phyloP scores from a whole-genome alignment of 2,797 vertebrate species.

The Sebastes vulpes region DNA sequence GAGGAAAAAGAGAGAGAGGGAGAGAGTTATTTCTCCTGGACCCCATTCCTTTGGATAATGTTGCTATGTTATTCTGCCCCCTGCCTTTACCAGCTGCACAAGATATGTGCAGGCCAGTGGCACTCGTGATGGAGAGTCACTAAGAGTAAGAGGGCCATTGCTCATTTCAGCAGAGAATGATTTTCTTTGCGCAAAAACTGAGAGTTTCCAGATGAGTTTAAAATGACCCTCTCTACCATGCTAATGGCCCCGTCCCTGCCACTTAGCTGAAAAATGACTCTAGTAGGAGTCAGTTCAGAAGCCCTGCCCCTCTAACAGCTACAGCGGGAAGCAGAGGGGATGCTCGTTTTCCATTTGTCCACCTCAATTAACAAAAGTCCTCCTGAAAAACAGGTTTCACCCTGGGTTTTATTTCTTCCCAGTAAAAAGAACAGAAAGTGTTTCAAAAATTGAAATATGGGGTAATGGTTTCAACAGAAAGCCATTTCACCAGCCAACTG shows the following conservation, averaged over 20 bases:
- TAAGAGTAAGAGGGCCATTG: conserved; percentile 45
- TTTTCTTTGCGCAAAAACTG: conserved; percentile 42
- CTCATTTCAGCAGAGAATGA: conserved; percentile 51
- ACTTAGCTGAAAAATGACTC: conserved; percentile 66
- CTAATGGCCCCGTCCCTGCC: conserved; percentile 61
- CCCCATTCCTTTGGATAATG: conserved; percentile 28
- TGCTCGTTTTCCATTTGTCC: conserved; percentile 33
- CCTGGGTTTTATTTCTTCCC: neutral
- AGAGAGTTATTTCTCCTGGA: conserved; percentile 39
- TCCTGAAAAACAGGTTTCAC: neutral
- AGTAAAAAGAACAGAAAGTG: neutral
- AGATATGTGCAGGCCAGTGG: conserved; percentile 10
- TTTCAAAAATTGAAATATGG: neutral
- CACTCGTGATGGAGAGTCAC: conserved; percentile 25
- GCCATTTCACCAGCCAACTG: neutral
- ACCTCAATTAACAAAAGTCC: neutral
- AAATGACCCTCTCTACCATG: conserved; percentile 73
- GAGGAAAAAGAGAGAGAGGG: conserved; percentile 16
- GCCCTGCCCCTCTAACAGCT: conserved; percentile 27
- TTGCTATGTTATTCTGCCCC: conserved; percentile 17
- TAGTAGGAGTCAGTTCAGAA: conserved; percentile 38
- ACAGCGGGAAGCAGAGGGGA: conserved; percentile 8
- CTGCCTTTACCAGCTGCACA: conserved; percentile 31
- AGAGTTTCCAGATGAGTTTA: conserved; percentile 62
- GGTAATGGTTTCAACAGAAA: neutral